Evolutionary conservation across 2,797 vertebrate species (phyloP), one percentile per base, ranked within the genome.

Genomic region (Rhinogobio ventralis): DNA sequence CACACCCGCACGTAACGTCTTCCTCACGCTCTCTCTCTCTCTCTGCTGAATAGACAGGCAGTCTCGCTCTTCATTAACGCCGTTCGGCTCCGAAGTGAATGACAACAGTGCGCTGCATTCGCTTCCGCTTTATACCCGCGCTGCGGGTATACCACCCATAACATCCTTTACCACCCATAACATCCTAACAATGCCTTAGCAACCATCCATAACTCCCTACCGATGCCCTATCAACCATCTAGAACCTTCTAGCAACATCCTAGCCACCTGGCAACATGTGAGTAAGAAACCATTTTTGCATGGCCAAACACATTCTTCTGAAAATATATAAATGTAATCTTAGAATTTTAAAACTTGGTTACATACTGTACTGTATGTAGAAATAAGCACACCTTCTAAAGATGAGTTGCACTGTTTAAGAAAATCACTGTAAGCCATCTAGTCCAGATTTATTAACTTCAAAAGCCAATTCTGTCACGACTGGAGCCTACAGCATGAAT

Each of bases 401-500:
- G 5, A 72, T 28, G n/a, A 10, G 8, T 19, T 49, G 25, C 45
- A 19, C 15, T 28, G 8, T 9, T 25, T 53, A n/a, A 57, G 11
- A 76, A n/a, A 11, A 82, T 39, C 23, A 51, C 57, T 36, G 20
- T 45, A 13, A 64, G 23, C 8, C 23, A 66, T 53, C n/a, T 23
- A 15, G 6, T 62, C 49, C 23, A 42, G 19, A 13, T n/a, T 60
- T 46, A 46, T 60, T n/a, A n/a, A 42, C 42, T 82, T 42, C 25
- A 20, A 30, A 60, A 45, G 19, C 9, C 25, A 73, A 15, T 46
- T 74, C 57, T 64, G 57, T 60, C 57, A 30, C 15, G 39, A 73
- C 28, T 62, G 20, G 25, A 71, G 33, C 67, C 25, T 81, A 7
- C n/a, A n/a, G 69, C 53, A 73, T 25, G 20, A 46, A 46, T 82